Conservation (phyloP, 2,888 invertebrate genomes). For the Plemyria rubiginata region DNA sequence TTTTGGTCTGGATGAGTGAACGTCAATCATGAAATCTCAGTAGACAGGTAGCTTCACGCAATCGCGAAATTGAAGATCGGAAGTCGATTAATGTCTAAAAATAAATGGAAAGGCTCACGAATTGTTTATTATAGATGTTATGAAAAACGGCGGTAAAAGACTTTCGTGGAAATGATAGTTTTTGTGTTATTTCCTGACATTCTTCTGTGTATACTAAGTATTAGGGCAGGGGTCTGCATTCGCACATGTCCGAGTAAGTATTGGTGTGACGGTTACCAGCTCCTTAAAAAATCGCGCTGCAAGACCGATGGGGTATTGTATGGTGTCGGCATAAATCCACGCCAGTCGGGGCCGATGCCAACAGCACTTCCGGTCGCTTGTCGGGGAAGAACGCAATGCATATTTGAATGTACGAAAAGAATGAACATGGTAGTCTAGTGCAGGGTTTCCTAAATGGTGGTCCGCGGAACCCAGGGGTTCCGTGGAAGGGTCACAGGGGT, state of each 20-base stretch:
- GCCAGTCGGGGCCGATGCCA: slow-evolving; percentile 13
- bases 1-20: slow-evolving; percentile 40
- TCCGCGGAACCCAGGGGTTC: too few relatives aligned
- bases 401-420: slow-evolving; percentile 5
- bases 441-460: too few relatives aligned
- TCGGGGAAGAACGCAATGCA: slow-evolving; percentile 8
- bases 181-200: too few relatives aligned
- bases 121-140: slow-evolving; percentile 38
- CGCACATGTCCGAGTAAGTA: too few relatives aligned
- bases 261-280: too few relatives aligned
- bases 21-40: slow-evolving; percentile 59
- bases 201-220: too few relatives aligned
- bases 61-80: slow-evolving; percentile 67
- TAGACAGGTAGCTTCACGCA: slow-evolving; percentile 62
- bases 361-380: slow-evolving; percentile 17
- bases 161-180: not conserved
- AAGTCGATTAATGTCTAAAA: slow-evolving; percentile 65
- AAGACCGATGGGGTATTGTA: slow-evolving; percentile 19
- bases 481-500: too few relatives aligned
- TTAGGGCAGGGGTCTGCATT: too few relatives aligned
- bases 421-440: too few relatives aligned
- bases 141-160: not conserved
- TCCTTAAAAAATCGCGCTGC: slow-evolving; percentile 17
- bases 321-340: slow-evolving; percentile 20
- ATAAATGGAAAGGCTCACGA: slow-evolving; percentile 46